Conservation (phyloP, 2,113 vertebrate species). For the Beaufortia kweichowensis region DNA sequence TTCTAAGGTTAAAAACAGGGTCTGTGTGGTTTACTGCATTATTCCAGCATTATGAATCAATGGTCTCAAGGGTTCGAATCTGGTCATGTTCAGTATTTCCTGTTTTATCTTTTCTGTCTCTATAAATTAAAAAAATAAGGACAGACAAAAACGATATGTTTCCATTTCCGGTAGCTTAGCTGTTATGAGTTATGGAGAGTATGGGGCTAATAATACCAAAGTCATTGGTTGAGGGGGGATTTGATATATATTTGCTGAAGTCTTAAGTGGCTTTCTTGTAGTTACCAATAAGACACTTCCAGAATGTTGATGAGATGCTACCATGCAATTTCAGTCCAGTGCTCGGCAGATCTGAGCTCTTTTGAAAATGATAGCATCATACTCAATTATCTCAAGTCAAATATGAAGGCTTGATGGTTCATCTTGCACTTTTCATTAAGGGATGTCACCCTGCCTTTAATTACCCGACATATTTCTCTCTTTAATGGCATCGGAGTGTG, state of each 20-base stretch:
- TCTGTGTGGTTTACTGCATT: background rate
- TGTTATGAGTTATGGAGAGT: too few relatives aligned
- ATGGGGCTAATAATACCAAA: too few relatives aligned
- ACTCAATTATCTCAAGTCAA: constrained; percentile 37
- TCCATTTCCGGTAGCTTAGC: too few relatives aligned
- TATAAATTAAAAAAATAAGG: too few relatives aligned
- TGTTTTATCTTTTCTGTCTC: too few relatives aligned
- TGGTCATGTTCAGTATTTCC: too few relatives aligned
- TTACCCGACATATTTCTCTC: constrained; percentile 1
- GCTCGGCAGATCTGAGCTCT: constrained; percentile 3
- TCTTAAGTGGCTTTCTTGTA: background rate
- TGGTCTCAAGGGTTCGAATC: too few relatives aligned
- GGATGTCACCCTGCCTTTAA: constrained; percentile 1
- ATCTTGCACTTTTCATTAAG: constrained; percentile 29
- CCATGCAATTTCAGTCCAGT: constrained; percentile 7
- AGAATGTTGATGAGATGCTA: background rate
- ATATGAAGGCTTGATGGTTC: constrained; percentile 21
- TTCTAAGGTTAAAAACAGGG: background rate
- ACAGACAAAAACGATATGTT: too few relatives aligned
- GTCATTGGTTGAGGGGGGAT: background rate
- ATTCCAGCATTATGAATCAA: too few relatives aligned
- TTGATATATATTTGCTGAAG: background rate
- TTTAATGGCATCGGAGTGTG: constrained; percentile 20
- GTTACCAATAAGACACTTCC: background rate
- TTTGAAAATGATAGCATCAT: constrained; percentile 34